Conservation (phyloP, 2,797 vertebrate genomes). For the Microctenopoma steveboyesi region DNA sequence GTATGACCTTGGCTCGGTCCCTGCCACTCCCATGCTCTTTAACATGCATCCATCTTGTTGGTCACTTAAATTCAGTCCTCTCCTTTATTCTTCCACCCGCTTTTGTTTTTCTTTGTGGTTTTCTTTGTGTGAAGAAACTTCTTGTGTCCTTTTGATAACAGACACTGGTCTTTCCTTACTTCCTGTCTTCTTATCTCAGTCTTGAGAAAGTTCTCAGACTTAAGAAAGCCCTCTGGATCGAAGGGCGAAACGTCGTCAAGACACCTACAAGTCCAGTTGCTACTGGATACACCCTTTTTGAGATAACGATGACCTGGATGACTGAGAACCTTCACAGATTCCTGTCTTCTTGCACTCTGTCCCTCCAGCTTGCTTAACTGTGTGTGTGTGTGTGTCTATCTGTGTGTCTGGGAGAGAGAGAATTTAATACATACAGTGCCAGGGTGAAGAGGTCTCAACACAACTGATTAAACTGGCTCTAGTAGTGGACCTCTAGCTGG, state of each 20-base stretch:
- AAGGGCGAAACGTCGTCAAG: too few relatives aligned
- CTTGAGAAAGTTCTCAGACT: too few relatives aligned
- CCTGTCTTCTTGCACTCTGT: neutral
- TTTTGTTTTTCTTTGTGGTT: slow-evolving; percentile 12
- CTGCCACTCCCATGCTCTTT: neutral
- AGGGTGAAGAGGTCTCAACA: slow-evolving; percentile 6
- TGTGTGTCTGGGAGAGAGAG: too few relatives aligned
- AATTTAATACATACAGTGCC: neutral
- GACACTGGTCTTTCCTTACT: slow-evolving; percentile 24
- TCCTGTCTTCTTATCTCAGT: neutral
- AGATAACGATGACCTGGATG: too few relatives aligned
- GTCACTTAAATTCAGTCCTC: neutral
- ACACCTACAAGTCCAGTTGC: too few relatives aligned
- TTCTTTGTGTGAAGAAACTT: slow-evolving; percentile 24
- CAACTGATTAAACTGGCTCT: neutral
- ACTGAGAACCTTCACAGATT: too few relatives aligned
- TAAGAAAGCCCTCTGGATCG: too few relatives aligned
- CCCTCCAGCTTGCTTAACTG: neutral
- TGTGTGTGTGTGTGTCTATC: neutral
- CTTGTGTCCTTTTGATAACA: slow-evolving; percentile 9
- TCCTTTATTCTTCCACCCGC: neutral
- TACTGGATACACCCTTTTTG: too few relatives aligned
- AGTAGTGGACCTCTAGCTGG: slow-evolving; percentile 4
- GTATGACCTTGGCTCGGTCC: too few relatives aligned
- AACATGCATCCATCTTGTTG: neutral